Percentiles rank a stretch among this genome's conserved stretches.
Conservation (phyloP, 64 coral and sea anemone genomes). For the Astreopora myriophthalma region DNA sequence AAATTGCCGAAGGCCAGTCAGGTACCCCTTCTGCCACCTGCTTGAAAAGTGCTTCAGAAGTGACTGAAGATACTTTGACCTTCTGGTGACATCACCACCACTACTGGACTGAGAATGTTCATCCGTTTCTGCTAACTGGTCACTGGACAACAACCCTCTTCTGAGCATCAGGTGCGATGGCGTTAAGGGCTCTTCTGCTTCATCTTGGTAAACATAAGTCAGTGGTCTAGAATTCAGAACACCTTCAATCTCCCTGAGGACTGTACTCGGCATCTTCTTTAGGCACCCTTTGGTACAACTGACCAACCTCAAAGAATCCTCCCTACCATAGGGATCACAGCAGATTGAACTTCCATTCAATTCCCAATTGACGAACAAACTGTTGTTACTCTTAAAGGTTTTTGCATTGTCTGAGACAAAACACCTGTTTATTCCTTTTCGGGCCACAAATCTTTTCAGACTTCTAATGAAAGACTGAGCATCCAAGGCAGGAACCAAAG, state of each 20-base stretch:
- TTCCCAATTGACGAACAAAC: neutral
- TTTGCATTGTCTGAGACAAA: slow-evolving; percentile 50
- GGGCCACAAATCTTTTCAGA: neutral
- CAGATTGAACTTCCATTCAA: slow-evolving; percentile 41
- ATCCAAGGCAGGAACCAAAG: neutral
- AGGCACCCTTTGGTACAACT: neutral
- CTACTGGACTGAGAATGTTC: neutral
- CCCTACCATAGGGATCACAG: neutral
- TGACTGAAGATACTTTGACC: neutral
- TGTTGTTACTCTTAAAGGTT: slow-evolving; percentile 28
- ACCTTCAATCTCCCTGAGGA: neutral
- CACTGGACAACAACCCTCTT: neutral
- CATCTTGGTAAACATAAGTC: neutral
- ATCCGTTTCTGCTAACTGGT: neutral
- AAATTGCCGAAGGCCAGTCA: neutral
- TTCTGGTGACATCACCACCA: neutral
- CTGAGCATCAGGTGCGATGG: slow-evolving; percentile 12
- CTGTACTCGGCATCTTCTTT: neutral
- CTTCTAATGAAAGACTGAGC: slow-evolving; percentile 31
- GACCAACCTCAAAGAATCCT: slow-evolving; percentile 30
- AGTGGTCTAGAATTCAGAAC: neutral
- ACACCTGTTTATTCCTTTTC: neutral
- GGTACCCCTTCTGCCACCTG: neutral
- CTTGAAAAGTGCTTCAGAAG: neutral
- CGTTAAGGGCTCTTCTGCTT: neutral